These are phyloP conservation scores for Falcunculus frontatus DNA, from an alignment of 2,113 vertebrate species.

Conservation along the genomic window DNA sequence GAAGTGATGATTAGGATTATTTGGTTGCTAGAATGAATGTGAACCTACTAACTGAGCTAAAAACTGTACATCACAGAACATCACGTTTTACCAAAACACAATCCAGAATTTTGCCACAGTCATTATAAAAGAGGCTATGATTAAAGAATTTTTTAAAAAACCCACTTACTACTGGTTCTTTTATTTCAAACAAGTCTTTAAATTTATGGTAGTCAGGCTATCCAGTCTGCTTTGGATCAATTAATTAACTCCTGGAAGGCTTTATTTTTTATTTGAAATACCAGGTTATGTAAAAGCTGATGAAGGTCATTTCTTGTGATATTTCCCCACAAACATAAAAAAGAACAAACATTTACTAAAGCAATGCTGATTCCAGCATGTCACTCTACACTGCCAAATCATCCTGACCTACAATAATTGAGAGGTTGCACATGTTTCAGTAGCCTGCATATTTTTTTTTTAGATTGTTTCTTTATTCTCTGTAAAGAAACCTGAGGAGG, in stretches of 20 bases:
- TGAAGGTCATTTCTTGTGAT: conserved; percentile 50
- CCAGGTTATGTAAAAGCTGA: neutral
- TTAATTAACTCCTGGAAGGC: conserved; percentile 63
- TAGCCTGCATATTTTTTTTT: neutral
- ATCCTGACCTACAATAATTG: neutral
- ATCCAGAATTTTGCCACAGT: neutral
- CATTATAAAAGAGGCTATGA: neutral
- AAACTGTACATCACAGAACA: neutral
- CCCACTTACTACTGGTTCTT: neutral
- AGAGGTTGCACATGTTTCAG: neutral
- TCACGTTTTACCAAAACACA: neutral
- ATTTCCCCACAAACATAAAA: neutral
- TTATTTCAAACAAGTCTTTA: conserved; percentile 24
- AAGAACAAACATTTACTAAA: neutral
- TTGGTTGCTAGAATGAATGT: neutral
- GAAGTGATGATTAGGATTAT: neutral
- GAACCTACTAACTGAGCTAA: neutral
- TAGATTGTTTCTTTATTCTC: neutral
- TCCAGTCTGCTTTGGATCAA: conserved; percentile 44
- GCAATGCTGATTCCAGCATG: neutral
- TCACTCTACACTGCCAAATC: neutral
- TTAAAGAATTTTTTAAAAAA: neutral
- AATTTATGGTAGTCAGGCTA: neutral
- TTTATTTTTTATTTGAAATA: conserved; percentile 44
- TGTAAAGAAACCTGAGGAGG: conserved; percentile 21